phyloP scores from a whole-genome alignment of 1,140 invertebrate species.

The Camponotus vicinus region DNA sequence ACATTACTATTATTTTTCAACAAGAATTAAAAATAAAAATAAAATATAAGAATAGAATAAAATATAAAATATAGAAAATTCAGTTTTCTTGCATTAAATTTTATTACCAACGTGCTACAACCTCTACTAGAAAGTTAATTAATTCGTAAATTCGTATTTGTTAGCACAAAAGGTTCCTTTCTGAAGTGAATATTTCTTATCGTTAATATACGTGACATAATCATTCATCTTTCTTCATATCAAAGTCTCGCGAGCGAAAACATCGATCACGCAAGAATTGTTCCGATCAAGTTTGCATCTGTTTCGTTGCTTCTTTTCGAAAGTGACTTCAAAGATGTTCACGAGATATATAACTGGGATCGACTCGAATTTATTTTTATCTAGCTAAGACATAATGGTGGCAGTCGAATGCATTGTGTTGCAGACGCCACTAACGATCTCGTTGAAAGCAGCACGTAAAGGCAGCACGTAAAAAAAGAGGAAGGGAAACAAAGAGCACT shows the following conservation, averaged over 20 bases:
- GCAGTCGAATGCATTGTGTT: constrained; percentile 54
- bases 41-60: not conserved
- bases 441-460: constrained; percentile 54
- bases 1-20: not conserved
- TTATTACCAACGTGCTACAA: not conserved
- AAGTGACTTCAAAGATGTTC: constrained; percentile 19
- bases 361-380: constrained; percentile 54
- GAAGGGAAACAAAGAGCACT: constrained; percentile 26
- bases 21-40: not conserved
- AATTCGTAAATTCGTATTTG: not conserved
- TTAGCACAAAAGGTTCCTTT: not conserved
- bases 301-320: constrained; percentile 13
- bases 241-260: not conserved
- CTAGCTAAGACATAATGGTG: constrained; percentile 27
- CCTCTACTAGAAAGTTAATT: not conserved
- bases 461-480: constrained; percentile 25
- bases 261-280: not conserved
- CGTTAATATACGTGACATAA: not conserved
- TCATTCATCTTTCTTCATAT: not conserved
- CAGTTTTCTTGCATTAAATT: not conserved
- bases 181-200: not conserved
- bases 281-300: constrained; percentile 21
- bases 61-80: not conserved
- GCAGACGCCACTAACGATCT: constrained; percentile 56
- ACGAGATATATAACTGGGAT: constrained; percentile 21